Evolutionary conservation across 1,140 invertebrate genomes (phyloP).

Genomic region (Paramacrobiotus metropolitanus): DNA sequence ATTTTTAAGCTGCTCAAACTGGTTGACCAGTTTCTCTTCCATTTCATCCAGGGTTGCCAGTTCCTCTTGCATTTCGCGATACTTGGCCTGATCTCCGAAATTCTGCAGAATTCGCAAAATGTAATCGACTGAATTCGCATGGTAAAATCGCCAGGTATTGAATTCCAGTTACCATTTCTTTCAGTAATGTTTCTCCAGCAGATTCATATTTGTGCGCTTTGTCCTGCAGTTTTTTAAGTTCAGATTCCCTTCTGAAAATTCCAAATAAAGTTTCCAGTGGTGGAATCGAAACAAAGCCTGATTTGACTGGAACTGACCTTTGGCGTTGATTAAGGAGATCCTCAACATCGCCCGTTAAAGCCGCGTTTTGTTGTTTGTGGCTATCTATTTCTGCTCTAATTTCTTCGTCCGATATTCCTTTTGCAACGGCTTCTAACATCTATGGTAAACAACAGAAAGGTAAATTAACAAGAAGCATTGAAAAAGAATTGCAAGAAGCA

Average conservation of each 20-base stretch:
- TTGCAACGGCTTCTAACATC: background rate
- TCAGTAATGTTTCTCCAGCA: background rate
- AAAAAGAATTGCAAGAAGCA: too few species aligned
- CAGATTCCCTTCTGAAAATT: background rate
- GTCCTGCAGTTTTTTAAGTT: background rate
- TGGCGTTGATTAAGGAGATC: background rate
- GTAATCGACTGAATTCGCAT: background rate
- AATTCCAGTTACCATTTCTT: background rate
- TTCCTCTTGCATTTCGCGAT: background rate
- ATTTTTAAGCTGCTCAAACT: background rate
- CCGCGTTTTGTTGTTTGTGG: background rate
- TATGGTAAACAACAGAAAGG: background rate
- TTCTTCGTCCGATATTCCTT: background rate
- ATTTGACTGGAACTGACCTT: background rate
- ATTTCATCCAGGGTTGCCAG: background rate
- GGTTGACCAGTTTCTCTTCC: background rate
- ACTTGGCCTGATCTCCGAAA: background rate
- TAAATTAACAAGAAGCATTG: too few species aligned
- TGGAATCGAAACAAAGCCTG: background rate
- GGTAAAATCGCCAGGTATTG: background rate
- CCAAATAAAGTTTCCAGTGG: background rate
- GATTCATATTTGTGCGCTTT: background rate
- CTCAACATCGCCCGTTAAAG: background rate
- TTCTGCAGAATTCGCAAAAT: background rate
- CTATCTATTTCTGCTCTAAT: background rate